A percentile compares a stretch with the other conserved stretches of the same genome.
phyloP scores from a whole-genome alignment of 2,888 invertebrate species.

The Rhagonycha lutea region DNA sequence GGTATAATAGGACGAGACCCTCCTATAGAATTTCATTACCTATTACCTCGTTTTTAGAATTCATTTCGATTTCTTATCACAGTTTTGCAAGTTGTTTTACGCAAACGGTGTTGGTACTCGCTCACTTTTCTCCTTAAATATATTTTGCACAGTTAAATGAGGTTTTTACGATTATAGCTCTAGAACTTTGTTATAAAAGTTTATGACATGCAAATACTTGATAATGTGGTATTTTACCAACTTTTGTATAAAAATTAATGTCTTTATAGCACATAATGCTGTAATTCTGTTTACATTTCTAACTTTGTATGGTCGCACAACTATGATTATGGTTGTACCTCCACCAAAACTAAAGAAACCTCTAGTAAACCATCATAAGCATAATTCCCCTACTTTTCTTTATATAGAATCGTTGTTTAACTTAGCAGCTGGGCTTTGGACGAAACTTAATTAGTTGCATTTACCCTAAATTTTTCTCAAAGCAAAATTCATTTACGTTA shows the following conservation, averaged over 20 bases:
- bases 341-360: no score
- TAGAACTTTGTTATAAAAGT: conserved; percentile 9
- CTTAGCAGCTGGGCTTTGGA: no score
- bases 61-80: not conserved
- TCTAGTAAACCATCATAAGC: no score
- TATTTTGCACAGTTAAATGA: conserved; percentile 13
- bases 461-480: not conserved
- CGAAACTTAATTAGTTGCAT: not conserved
- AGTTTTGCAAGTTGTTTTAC: not conserved
- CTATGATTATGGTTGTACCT: not conserved
- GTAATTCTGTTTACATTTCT: not conserved
- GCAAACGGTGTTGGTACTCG: not conserved
- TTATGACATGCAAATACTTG: conserved; percentile 11
- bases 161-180: conserved; percentile 15
- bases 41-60: not conserved
- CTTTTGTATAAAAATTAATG: not conserved
- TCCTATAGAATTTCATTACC: not conserved
- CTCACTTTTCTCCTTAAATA: conserved; percentile 6
- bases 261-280: not conserved
- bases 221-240: not conserved
- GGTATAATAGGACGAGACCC: not conserved
- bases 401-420: no score
- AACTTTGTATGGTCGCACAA: not conserved
- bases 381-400: no score
- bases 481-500: not conserved